phyloP scores from a whole-genome alignment of 2,888 invertebrate species.

The Proisotoma minuta region DNA sequence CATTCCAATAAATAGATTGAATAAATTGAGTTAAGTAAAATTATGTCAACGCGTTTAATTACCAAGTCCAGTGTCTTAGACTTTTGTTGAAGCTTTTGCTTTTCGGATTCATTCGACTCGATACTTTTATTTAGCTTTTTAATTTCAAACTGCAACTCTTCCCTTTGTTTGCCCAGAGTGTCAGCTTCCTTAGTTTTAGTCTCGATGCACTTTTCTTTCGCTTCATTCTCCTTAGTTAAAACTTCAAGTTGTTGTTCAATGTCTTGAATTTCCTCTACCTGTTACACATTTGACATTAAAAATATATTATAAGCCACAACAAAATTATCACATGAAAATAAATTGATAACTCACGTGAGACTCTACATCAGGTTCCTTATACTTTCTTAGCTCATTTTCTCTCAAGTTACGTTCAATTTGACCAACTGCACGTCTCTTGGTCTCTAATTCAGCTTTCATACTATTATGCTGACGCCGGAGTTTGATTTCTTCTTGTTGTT shows the following conservation, averaged over 20 bases:
- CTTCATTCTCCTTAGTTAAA: slow-evolving; percentile 8
- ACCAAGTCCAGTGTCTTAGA: background rate
- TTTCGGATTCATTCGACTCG: background rate
- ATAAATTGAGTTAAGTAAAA: background rate
- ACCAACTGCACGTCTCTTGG: background rate
- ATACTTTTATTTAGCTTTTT: slow-evolving; percentile 8
- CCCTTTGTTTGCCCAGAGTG: background rate
- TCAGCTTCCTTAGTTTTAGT: slow-evolving; percentile 9
- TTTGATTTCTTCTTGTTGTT: slow-evolving; percentile 12
- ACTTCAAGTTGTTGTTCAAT: slow-evolving; percentile 12
- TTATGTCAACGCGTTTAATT: background rate
- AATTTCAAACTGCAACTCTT: slow-evolving; percentile 7
- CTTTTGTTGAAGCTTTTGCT: slow-evolving; percentile 11
- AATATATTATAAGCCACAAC: background rate
- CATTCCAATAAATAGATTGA: background rate
- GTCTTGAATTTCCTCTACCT: slow-evolving; percentile 26
- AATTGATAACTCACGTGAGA: slow-evolving; percentile 20
- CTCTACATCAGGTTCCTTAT: slow-evolving; percentile 20
- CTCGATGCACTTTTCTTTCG: background rate
- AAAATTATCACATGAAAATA: slow-evolving; percentile 5
- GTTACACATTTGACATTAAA: background rate
- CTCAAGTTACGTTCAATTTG: slow-evolving; percentile 2
- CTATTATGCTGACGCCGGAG: slow-evolving; percentile 5
- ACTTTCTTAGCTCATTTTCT: slow-evolving; percentile 8
- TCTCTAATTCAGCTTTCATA: slow-evolving; percentile 4